Evolutionary conservation across 2,797 vertebrate species (phyloP).

Genomic region (Lepidocolaptes lacrymiger): DNA sequence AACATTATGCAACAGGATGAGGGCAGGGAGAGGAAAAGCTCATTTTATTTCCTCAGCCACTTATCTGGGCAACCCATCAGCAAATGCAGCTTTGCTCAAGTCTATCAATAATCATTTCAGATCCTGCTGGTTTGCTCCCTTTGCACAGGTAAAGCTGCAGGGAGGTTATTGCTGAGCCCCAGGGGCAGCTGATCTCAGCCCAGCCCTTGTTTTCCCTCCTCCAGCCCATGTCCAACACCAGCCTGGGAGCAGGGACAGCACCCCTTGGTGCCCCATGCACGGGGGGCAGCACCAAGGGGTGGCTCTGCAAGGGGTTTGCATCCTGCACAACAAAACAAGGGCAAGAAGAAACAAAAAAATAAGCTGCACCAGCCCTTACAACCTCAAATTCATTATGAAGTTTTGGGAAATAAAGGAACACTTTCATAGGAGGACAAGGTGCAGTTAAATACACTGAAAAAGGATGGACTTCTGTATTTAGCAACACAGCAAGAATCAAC

Average conservation of each 20-base stretch:
- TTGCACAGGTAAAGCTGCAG: not conserved
- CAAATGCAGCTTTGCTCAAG: not conserved
- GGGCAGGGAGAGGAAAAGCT: not conserved
- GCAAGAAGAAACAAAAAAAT: not conserved
- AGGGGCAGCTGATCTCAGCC: not conserved
- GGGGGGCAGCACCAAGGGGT: not conserved
- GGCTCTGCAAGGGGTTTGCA: not conserved
- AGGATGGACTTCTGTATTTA: not conserved
- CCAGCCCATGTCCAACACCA: not conserved
- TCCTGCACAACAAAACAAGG: not conserved
- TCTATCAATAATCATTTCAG: not conserved
- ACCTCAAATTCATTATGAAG: not conserved
- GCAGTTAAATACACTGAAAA: not conserved
- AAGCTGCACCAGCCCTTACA: not conserved
- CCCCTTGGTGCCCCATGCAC: not conserved
- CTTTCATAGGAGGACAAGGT: not conserved
- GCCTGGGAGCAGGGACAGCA: not conserved
- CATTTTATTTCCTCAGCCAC: not conserved
- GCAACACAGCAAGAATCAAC: not conserved
- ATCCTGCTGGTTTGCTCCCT: not conserved
- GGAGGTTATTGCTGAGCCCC: not conserved
- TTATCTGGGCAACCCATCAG: not conserved
- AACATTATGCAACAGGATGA: not conserved
- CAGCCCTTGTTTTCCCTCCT: not conserved
- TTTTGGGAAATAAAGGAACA: not conserved